Base-by-base conservation (phyloP, 2,888 invertebrate genomes). In the Nomada flava region DNA sequence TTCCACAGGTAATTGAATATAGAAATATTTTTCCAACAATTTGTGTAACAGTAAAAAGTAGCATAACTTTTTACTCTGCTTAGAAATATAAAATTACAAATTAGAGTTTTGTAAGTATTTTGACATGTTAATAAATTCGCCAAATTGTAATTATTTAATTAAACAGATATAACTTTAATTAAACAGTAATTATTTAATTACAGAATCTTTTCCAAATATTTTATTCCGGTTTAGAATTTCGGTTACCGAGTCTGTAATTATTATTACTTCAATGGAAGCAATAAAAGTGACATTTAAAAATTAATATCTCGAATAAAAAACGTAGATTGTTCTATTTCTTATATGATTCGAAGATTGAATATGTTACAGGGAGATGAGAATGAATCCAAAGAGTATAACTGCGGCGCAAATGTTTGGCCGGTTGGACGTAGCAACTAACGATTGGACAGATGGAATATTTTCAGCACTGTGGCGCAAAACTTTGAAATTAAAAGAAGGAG, bases 361-460 rank as follows among this genome's bases (percentile, higher is more conserved):
- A 71, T 63, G 29, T 92, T 92, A 52, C 89, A 96, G 97, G 86
- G 99, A 99, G 95, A 98, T 99, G 98, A 95, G 99, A 86, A 99
- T 99, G 99, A 99, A 99, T 94, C 99, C 99, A 0, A 99, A 99
- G 94, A 98, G 99, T 20, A 99, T 99, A 91, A 99, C 99, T 18
- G 98, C 99, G 0, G 96, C 98, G 0, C 99, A 99, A 95, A 99
- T 99, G 99, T 99, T 99, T 93, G 99, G 99, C 0, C 96, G 98
- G 44, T 94, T 99, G 29, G 99, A 99, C 92, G 99, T 99, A 0
- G 98, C 99, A 2, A 99, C 99, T 1, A 99, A 99, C 92, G 99
- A 99, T 92, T 99, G 99, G 99, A 99, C 99, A 0, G 99, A 99
- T 93, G 99, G 99, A 9, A 98, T 99, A 90, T 99, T 99, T 94